phyloP scores from a whole-genome alignment of 2,113 vertebrate genomes.

The Nerophis lumbriciformis region DNA sequence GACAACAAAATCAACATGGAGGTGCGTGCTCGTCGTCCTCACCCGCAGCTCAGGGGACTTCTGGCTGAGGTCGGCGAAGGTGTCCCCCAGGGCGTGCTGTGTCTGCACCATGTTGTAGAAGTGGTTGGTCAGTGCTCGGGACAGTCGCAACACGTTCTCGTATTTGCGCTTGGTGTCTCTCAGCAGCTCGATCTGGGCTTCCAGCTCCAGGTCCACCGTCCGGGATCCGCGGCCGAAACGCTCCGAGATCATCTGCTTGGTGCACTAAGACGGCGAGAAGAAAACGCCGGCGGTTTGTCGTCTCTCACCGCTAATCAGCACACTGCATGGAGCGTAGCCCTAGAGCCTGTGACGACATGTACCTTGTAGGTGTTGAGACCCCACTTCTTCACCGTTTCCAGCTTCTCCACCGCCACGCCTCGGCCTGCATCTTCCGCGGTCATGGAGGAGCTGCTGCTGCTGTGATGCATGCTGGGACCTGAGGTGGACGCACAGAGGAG shows the following conservation, averaged over 20 bases:
- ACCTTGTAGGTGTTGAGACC: slow-evolving; percentile 98
- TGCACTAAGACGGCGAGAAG: slow-evolving; percentile 73
- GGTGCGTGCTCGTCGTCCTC: neutral
- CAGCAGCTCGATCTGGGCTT: slow-evolving; percentile 92
- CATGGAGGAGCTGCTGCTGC: slow-evolving; percentile 69
- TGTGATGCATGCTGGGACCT: slow-evolving; percentile 84
- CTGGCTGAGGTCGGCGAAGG: slow-evolving; percentile 97
- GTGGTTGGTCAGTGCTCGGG: slow-evolving; percentile 85
- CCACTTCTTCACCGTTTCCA: slow-evolving; percentile 93
- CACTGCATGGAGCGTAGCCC: no score
- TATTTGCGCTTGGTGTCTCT: slow-evolving; percentile 96
- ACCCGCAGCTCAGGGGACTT: slow-evolving; percentile 96
- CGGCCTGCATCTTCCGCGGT: slow-evolving; percentile 76
- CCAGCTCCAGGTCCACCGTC: slow-evolving; percentile 93
- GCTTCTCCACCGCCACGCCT: slow-evolving; percentile 91
- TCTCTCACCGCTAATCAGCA: no score
- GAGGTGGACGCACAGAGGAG: slow-evolving; percentile 10
- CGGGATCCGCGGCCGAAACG: slow-evolving; percentile 90
- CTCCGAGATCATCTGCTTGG: slow-evolving; percentile 92
- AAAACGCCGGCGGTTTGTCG: no score
- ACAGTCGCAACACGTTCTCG: slow-evolving; percentile 84
- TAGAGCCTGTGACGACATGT: neutral
- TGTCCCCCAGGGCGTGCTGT: slow-evolving; percentile 89
- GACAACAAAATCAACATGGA: no score
- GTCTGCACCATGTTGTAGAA: slow-evolving; percentile 98